Evolutionary conservation across 2,113 vertebrate species (phyloP).

Genomic region (Callaeas wilsoni): DNA sequence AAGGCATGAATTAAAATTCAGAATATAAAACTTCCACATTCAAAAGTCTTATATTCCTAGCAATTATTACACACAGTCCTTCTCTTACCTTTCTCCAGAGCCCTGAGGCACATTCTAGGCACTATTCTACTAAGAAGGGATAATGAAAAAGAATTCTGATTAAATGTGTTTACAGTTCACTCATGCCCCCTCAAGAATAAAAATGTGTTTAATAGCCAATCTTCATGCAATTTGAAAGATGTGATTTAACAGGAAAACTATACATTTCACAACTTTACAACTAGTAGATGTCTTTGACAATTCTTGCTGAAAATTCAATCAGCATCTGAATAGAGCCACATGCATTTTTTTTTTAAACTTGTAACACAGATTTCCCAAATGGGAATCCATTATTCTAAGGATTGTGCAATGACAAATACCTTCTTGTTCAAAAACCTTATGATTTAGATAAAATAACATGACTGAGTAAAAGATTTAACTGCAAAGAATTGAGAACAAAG

Average conservation of each 20-base stretch:
- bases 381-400: neutral
- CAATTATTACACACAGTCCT: neutral
- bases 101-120: neutral
- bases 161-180: neutral
- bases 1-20: neutral
- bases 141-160: neutral
- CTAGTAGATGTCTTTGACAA: neutral
- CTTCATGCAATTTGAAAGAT: neutral
- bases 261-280: neutral
- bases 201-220: neutral
- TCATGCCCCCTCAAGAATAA: neutral
- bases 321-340: neutral
- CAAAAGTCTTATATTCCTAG: neutral
- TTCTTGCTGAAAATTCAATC: neutral
- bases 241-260: neutral
- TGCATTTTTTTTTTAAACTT: neutral
- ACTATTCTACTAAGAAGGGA: neutral
- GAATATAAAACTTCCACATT: neutral
- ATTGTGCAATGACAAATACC: neutral
- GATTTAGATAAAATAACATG: neutral
- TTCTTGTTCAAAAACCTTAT: neutral
- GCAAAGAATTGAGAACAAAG: neutral
- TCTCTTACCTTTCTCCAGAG: neutral
- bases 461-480: neutral
- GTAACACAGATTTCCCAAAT: neutral